Percentiles rank a stretch among this genome's conserved stretches.
These are phyloP conservation scores for Notodonta ziczac DNA, from an alignment of 2,888 invertebrate species.

Conservation along the genomic window DNA sequence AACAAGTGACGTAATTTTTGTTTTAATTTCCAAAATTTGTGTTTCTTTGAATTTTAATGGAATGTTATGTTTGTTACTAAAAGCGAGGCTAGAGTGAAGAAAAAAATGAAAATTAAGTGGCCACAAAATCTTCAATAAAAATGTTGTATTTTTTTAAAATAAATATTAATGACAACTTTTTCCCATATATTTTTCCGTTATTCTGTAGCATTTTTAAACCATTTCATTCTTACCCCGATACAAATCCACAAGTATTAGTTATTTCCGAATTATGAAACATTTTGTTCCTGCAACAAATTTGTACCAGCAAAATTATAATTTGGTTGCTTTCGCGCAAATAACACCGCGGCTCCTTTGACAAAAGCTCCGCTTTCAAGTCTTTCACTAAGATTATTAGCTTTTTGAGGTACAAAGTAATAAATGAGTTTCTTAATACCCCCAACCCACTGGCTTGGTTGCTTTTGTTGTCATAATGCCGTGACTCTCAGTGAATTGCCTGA, in stretches of 20 bases:
- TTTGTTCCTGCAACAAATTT: background rate
- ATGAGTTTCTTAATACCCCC: conserved; percentile 17
- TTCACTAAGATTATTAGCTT: conserved; percentile 35
- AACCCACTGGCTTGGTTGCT: conserved; percentile 10
- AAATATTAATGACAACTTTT: no score
- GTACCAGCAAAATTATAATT: conserved; percentile 9
- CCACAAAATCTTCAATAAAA: no score
- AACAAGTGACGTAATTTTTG: no score
- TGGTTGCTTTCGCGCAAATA: conserved; percentile 14
- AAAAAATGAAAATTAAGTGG: no score
- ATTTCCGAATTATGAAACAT: background rate
- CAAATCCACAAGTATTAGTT: background rate
- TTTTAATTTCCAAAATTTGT: no score
- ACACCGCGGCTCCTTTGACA: conserved; percentile 19
- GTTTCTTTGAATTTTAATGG: no score
- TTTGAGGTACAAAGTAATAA: conserved; percentile 25
- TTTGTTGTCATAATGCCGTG: conserved; percentile 14
- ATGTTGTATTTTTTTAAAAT: no score
- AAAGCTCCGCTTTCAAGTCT: conserved; percentile 17
- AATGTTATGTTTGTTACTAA: no score
- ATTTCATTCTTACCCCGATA: no score
- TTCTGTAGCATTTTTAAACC: no score
- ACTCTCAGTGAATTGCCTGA: conserved; percentile 1
- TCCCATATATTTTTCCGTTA: no score
- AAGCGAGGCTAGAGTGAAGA: no score